These are phyloP conservation scores for Salarias fasciatus DNA, from an alignment of 2,797 vertebrate genomes.

Conservation along the genomic window DNA sequence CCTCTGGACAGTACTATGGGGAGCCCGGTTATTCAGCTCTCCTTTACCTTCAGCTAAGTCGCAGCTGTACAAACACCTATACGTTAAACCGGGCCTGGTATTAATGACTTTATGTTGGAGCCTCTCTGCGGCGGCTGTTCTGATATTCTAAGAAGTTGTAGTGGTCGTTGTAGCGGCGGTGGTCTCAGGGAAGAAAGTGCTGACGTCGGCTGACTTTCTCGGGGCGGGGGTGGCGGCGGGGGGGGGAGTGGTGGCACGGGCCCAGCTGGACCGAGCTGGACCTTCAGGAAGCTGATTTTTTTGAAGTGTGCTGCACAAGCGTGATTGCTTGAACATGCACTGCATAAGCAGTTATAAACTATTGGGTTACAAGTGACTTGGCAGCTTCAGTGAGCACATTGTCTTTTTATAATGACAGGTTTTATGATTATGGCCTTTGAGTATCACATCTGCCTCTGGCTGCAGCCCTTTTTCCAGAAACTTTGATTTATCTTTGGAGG, in stretches of 20 bases:
- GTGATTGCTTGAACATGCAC: conserved; percentile 61
- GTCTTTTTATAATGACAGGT: conserved; percentile 70
- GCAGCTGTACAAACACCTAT: conserved; percentile 82
- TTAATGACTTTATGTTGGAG: conserved; percentile 78
- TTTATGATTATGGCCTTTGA: conserved; percentile 65
- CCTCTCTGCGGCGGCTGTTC: conserved; percentile 40
- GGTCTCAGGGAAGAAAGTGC: conserved; percentile 68
- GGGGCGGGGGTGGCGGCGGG: conserved; percentile 62
- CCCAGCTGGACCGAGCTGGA: conserved; percentile 64
- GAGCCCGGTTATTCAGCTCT: conserved; percentile 45
- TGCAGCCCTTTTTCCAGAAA: conserved; percentile 37
- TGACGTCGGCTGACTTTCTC: conserved; percentile 63
- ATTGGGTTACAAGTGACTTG: conserved; percentile 63
- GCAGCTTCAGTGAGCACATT: conserved; percentile 50
- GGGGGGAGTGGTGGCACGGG: conserved; percentile 48
- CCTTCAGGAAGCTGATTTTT: conserved; percentile 66
- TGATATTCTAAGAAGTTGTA: conserved; percentile 66
- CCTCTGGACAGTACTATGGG: conserved; percentile 71
- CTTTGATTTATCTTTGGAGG: conserved; percentile 57
- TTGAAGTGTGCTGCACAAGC: conserved; percentile 59
- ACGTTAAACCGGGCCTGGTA: conserved; percentile 65
- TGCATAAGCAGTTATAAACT: conserved; percentile 58
- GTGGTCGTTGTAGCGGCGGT: conserved; percentile 62
- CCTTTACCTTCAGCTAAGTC: conserved; percentile 71
- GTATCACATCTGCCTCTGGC: conserved; percentile 42